Conservation (phyloP, 2,113 vertebrate genomes). For the Caloenas nicobarica region DNA sequence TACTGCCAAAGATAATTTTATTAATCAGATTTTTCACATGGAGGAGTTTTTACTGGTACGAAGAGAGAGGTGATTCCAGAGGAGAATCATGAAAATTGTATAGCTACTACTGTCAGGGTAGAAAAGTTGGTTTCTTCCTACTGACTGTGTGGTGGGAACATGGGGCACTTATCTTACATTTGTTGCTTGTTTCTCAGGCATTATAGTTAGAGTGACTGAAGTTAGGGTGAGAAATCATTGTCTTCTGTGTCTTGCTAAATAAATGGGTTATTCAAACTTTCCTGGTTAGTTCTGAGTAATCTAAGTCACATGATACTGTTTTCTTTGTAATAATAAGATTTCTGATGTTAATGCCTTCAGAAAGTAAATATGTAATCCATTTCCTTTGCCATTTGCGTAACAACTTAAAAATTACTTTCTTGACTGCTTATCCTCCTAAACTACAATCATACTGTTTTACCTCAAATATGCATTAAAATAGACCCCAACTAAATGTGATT, state of each 20-base stretch:
- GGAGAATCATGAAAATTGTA: not conserved
- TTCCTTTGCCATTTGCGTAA: not conserved
- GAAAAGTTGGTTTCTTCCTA: not conserved
- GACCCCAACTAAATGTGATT: not conserved
- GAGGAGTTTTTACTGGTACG: not conserved
- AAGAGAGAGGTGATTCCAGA: not conserved
- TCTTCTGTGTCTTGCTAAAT: not conserved
- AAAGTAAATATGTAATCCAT: not conserved
- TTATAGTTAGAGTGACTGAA: not conserved
- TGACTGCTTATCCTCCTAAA: not conserved
- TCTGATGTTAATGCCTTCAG: not conserved
- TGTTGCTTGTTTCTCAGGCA: not conserved
- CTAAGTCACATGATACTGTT: not conserved
- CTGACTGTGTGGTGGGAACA: not conserved
- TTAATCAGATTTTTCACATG: not conserved
- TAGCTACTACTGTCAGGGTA: not conserved
- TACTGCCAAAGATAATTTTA: not conserved
- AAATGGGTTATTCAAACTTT: not conserved
- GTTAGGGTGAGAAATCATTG: not conserved
- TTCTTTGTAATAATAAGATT: not conserved
- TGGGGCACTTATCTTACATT: not conserved
- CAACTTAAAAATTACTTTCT: not conserved
- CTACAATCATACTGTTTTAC: not conserved
- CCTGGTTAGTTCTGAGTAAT: not conserved
- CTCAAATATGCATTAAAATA: not conserved